These are phyloP conservation scores for Clivina fossor DNA, from an alignment of 2,888 invertebrate species.

Conservation along the genomic window DNA sequence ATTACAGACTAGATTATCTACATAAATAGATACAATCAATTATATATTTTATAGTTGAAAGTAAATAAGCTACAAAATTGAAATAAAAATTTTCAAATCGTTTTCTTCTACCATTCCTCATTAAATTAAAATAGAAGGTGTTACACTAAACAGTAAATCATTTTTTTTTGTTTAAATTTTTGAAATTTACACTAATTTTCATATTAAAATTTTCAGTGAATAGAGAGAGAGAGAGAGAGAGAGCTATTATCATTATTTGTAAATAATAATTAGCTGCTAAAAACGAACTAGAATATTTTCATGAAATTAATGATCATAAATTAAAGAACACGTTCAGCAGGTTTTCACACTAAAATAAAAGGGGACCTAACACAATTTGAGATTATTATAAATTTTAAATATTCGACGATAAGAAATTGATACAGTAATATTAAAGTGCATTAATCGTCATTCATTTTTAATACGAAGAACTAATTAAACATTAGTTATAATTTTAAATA, in stretches of 20 bases:
- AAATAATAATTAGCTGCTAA: neutral
- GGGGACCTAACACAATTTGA: neutral
- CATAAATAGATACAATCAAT: too few relatives aligned
- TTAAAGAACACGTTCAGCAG: neutral
- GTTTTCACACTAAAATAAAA: neutral
- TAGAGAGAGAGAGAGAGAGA: neutral
- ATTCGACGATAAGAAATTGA: too few relatives aligned
- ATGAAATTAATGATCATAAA: constrained; percentile 2
- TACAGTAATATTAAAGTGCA: too few relatives aligned
- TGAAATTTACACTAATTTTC: neutral
- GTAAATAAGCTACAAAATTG: too few relatives aligned
- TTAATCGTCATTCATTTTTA: too few relatives aligned
- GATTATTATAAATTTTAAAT: neutral
- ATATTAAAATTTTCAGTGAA: neutral
- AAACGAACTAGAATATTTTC: too few relatives aligned
- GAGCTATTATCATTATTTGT: neutral
- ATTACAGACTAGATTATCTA: too few relatives aligned
- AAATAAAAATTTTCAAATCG: too few relatives aligned
- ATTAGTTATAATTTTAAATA: too few relatives aligned
- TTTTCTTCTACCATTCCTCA: too few relatives aligned
- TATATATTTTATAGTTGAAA: too few relatives aligned
- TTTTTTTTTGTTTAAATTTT: neutral
- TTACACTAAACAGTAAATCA: neutral
- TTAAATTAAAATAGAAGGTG: neutral
- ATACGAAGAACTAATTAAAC: too few relatives aligned